Base-by-base conservation (phyloP, 2,888 invertebrate species). In the Eristalis tenax region DNA sequence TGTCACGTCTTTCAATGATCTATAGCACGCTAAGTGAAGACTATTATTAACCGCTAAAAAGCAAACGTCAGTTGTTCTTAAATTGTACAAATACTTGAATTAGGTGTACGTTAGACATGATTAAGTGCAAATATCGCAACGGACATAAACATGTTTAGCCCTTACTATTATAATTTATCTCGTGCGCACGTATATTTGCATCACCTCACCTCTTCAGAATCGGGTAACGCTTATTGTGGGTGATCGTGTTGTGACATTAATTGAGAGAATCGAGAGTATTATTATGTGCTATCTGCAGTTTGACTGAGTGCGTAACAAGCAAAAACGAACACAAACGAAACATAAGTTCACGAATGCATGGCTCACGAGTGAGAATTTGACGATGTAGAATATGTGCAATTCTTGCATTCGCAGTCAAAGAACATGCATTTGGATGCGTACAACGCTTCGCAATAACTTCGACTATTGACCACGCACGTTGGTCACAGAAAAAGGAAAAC, bases 221-320 rank as follows among this genome's bases (percentile, higher is more conserved):
- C 43, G 57, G 28, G 32, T 66, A 59, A 22, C 43, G 56, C 70
- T 59, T 40, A 56, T 23, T 65, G 57, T 69, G 50, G 8, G 74
- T 73, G 77, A 76, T 77, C 40, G 64, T 74, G 50, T 50, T 74
- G 50, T 68, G 61, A 74, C 35, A 57, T 23, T 74, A 38, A 40
- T 5, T 5, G 57, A 66, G 64, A 26, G 18, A 50, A 50, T 18
- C 50, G 32, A 80, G 73, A 74, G 73, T 73, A 80, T 66, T 83
- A 81, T 74, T 71, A 83, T 82, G 82, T 87, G 83, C 83, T 87
- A 79, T 79, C 76, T 76, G 79, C 87, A 83, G 87, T 87, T 76
- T 80, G 87, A 87, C 87, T 87, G 87, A 87, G 87, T 87, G 87
- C 87, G 71, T 79, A 71, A 61, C 26, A 76, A 87, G 71, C 83